A percentile compares a stretch with the other conserved stretches of the same genome.
phyloP scores from a whole-genome alignment of 1,140 invertebrate genomes.

The Habropoda laboriosa region DNA sequence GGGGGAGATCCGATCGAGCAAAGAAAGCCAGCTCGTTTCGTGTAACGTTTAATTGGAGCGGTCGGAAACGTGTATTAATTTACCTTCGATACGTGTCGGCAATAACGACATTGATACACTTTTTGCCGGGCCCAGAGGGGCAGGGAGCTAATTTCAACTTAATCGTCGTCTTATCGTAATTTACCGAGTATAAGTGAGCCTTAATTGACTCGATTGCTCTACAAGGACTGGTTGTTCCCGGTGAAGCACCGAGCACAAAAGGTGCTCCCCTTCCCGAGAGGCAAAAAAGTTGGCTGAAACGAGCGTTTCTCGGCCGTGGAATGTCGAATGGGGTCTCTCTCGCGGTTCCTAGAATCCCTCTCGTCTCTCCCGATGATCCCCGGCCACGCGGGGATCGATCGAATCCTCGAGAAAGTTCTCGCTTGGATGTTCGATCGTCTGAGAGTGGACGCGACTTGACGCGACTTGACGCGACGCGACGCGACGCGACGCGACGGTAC shows the following conservation, averaged over 20 bases:
- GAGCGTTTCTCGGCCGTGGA: constrained; percentile 53
- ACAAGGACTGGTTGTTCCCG: constrained; percentile 61
- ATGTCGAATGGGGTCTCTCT: constrained; percentile 51
- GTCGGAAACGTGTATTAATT: constrained; percentile 62
- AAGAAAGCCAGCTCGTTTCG: constrained; percentile 24
- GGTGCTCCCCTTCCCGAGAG: constrained; percentile 44
- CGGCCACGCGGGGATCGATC: too few relatives aligned
- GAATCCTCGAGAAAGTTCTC: too few relatives aligned
- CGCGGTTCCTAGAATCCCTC: constrained; percentile 52
- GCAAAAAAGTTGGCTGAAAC: constrained; percentile 45
- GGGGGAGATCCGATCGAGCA: neutral
- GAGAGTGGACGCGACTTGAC: too few relatives aligned
- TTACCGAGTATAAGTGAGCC: constrained; percentile 65
- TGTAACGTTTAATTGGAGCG: constrained; percentile 54
- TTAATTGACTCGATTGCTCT: constrained; percentile 66
- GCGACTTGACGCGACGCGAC: too few relatives aligned
- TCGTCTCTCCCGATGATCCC: constrained; percentile 33
- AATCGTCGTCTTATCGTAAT: constrained; percentile 68
- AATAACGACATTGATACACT: constrained; percentile 65
- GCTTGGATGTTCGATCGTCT: too few relatives aligned
- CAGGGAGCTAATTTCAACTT: constrained; percentile 63
- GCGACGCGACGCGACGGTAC: neutral
- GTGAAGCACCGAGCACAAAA: constrained; percentile 56
- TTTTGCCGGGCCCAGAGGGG: constrained; percentile 46
- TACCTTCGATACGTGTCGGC: constrained; percentile 64